phyloP scores from a whole-genome alignment of 2,797 vertebrate genomes.

The Gambusia yucatana region DNA sequence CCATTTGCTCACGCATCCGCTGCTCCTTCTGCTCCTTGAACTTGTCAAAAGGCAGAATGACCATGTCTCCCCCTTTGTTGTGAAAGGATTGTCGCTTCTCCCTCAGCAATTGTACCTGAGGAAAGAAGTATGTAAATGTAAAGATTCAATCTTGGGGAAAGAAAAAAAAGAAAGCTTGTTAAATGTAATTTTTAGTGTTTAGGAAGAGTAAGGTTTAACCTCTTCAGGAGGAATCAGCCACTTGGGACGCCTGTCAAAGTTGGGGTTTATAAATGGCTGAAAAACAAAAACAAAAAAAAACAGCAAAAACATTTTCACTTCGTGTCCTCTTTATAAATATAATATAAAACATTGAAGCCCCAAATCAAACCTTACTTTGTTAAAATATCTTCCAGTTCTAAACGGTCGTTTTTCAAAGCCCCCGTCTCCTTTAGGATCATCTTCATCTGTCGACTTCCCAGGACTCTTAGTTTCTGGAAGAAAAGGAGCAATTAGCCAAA shows the following conservation, averaged over 20 bases:
- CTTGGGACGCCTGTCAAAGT: constrained; percentile 77
- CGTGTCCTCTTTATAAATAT: neutral
- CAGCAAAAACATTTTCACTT: constrained; percentile 1
- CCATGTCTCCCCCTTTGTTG: constrained; percentile 85
- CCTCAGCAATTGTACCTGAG: constrained; percentile 87
- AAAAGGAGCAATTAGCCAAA: neutral
- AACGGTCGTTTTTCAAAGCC: constrained; percentile 84
- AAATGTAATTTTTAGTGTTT: neutral
- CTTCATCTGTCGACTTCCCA: constrained; percentile 84
- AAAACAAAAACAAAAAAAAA: neutral
- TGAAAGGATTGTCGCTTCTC: constrained; percentile 85
- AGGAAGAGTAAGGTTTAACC: constrained; percentile 53
- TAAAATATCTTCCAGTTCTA: constrained; percentile 87
- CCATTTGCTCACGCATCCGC: constrained; percentile 90
- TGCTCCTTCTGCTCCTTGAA: constrained; percentile 99
- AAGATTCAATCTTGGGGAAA: neutral
- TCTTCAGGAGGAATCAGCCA: constrained; percentile 82
- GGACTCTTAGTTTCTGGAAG: constrained; percentile 88
- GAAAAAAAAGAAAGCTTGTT: neutral
- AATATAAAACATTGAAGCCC: neutral
- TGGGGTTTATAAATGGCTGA: constrained; percentile 74
- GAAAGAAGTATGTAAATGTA: neutral
- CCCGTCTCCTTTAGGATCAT: constrained; percentile 86
- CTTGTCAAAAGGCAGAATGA: constrained; percentile 96
- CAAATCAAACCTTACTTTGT: constrained; percentile 83